Base-by-base conservation (phyloP, 2,113 vertebrate genomes). In the Melanotaenia duboulayi region DNA sequence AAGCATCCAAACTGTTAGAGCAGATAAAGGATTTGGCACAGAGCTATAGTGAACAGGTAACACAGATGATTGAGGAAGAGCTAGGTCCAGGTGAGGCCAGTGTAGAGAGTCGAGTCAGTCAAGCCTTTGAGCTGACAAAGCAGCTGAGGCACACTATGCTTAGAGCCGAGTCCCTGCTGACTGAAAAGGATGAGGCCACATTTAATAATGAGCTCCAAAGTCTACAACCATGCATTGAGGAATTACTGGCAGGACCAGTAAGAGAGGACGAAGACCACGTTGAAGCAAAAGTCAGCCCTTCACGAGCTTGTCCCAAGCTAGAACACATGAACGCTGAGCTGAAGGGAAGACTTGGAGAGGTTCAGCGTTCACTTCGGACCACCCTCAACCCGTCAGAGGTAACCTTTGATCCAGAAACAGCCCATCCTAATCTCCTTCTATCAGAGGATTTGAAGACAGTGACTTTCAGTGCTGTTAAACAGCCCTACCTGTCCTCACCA, bases 341-440 rank as follows among this genome's bases (percentile, higher is more conserved):
- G 12, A 91, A 73, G 66, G 72, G 84, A 6, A 66, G 74, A 42
- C 58, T 92, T 0, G 82, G 82, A 76, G 81, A 81, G 19, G 77
- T 89, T 52, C 92, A 94, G 37, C 87, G 90, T 28, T 85, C 71
- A 6, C 65, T 94, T 25, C 84, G 87, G 4, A 88, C 72, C 66
- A 62, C 86, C 42, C 67, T 94, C 24, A 93, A 94, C 76, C 93
- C 93, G 9, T 94, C 93, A 7, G 94, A 94, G 65, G 81, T 94
- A 70, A 94, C 92, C 7, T 94, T 94, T 76, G 89, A 94, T 78
- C 87, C 76, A 0, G 86, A 92, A 14, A 94, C 94, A 0, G 78
- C 81, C n/a, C 94, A 93, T 49, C 92, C 93, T 7, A 93, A 88
- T 72, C 89, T 95, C 0, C 5, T 94, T 32, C 80, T 95, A 12